A percentile compares a stretch with the other conserved stretches of the same genome.
Evolutionary conservation across 2,113 vertebrate genomes (phyloP).

Genomic region (Clarias macrocephalus): DNA sequence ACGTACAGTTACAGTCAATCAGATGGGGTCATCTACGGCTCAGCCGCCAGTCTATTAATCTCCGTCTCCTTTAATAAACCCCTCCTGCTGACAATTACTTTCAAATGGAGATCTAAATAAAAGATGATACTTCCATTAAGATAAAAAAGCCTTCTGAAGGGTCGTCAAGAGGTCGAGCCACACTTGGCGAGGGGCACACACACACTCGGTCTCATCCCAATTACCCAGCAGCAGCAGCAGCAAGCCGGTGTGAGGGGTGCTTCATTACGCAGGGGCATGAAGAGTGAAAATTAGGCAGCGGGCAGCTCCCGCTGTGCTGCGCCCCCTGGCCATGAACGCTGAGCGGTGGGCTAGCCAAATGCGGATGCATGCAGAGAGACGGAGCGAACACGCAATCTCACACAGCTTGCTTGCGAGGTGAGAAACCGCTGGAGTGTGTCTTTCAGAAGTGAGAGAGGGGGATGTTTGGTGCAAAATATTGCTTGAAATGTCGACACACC

Average conservation of each 20-base stretch:
- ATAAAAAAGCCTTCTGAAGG: slow-evolving; percentile 49
- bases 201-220: slow-evolving; percentile 53
- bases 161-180: slow-evolving; percentile 46
- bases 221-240: slow-evolving; percentile 50
- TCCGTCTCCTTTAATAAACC: slow-evolving; percentile 50
- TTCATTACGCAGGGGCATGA: slow-evolving; percentile 51
- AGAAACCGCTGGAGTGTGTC: slow-evolving; percentile 29
- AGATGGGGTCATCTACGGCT: slow-evolving; percentile 29
- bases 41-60: slow-evolving; percentile 44
- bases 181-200: slow-evolving; percentile 48
- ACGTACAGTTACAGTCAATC: slow-evolving; percentile 34
- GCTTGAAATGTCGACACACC: slow-evolving; percentile 23
- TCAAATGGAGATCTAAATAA: slow-evolving; percentile 56
- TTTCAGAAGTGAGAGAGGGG: neutral
- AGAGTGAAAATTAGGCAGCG: slow-evolving; percentile 53
- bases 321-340: slow-evolving; percentile 36
- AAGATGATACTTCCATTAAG: slow-evolving; percentile 55
- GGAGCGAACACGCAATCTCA: neutral
- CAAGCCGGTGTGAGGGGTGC: slow-evolving; percentile 45
- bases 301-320: slow-evolving; percentile 46
- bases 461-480: neutral
- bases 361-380: slow-evolving; percentile 26
- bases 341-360: slow-evolving; percentile 40
- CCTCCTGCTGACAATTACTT: slow-evolving; percentile 54
- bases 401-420: slow-evolving; percentile 25